Evolutionary conservation across 2,797 vertebrate species (phyloP), one percentile per base, ranked within the genome.

Genomic region (Myotis planiceps): DNA sequence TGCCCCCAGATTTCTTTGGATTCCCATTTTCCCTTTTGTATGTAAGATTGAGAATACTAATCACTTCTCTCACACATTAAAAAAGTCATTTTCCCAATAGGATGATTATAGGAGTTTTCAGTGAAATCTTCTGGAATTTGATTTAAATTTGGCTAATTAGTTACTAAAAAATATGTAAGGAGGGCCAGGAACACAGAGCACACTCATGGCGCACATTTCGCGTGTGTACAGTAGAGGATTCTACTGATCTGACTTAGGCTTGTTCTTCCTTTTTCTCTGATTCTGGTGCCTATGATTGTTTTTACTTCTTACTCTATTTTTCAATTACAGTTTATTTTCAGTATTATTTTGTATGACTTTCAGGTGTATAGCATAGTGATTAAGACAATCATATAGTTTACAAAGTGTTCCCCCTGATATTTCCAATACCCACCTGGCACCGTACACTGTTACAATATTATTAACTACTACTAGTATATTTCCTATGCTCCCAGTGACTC

Each of bases 91-190:
- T 45, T 42, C n/a, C 19, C 27, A 29, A 42, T 13, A 29, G 34
- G 69, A 66, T 87, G 32, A 34, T 89, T 37, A 9, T 78, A n/a
- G 39, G 75, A 71, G 3, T 69, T 81, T 65, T 91, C 75, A 96
- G 69, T 85, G 10, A 85, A 82, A 37, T 19, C 5, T 79, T 49
- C 19, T 14, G 39, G 72, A 58, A 55, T 75, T 58, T 69, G 58
- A 55, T 45, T 42, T 74, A 68, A n/a, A 34, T 86, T 42, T 58
- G 71, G 68, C 78, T 79, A 63, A 86, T 5, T 9, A 39, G 47
- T 84, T 45, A 68, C 37, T 79, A 15, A 51, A 29, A 86, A 63
- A 51, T 55, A 3, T 37, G 25, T 72, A 74, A 75, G 34, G 18
- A 75, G 14, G 12, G 32, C 53, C 10, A 81, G 51, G 13, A 87